Base-by-base conservation (phyloP, 2,113 vertebrate genomes). In the Podocnemis expansa region DNA sequence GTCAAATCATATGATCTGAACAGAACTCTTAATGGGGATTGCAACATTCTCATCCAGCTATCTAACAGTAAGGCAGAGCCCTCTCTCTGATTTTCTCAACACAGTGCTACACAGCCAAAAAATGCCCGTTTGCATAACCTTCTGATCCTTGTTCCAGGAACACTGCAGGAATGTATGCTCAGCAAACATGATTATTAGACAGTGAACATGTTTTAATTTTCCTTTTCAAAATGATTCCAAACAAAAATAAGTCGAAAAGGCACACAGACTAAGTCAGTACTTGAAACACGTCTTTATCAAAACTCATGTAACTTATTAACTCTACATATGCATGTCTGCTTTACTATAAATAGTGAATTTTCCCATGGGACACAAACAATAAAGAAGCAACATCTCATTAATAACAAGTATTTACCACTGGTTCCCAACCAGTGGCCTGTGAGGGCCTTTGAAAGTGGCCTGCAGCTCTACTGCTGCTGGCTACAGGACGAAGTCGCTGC, bases 201-300 rank as follows among this genome's bases (percentile, higher is more conserved):
- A 51, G 60, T 82, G 19, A 88, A 38, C 10, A 78, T 27, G 45
- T 80, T 87, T 90, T 70, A 1, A 10, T 86, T 89, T 94, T 91
- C 45, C 88, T 41, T 87, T 88, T 54, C 73, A 79, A 96, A 90
- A 8, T 10, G 22, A 89, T 75, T 43, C 54, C 60, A 91, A 90
- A 58, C 38, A 78, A 93, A 56, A 90, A 34, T 41, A 92, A 93
- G 79, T 5, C 75, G 67, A 94, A 95, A 91, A 88, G 60, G 22
- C 10, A 63, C 3, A 58, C 41, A 80, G 80, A 76, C 80, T 89
- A 84, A 85, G 85, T 49, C n/a, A 27, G 70, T 63, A 31, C 25
- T 17, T 87, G 80, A 87, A 96, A 78, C 14, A 21, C 10, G 55
- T n/a, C 27, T 51, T 49, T 38, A 34, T 8, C 54, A 56, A 80